Percentiles rank a stretch among this genome's conserved stretches.
Evolutionary conservation across 2,888 invertebrate species (phyloP).

Genomic region (Nesidiocoris tenuis): DNA sequence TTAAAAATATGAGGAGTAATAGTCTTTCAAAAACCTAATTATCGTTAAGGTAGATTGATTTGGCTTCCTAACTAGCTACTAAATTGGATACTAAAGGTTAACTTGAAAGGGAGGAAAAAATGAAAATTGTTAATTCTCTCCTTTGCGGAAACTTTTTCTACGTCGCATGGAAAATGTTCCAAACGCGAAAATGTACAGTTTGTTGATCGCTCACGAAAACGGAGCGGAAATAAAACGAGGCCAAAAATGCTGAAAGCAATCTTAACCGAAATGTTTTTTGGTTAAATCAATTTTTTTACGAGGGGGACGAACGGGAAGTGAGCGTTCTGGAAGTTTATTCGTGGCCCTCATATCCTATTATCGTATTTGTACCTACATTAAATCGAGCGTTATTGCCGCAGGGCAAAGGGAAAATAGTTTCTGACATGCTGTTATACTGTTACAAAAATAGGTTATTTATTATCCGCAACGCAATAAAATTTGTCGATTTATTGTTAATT

Average conservation of each 20-base stretch:
- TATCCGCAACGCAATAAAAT: constrained; percentile 34
- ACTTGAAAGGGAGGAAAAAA: constrained; percentile 14
- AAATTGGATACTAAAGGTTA: not conserved
- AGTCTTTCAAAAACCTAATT: constrained; percentile 45
- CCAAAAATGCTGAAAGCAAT: not conserved
- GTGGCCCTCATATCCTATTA: constrained; percentile 32
- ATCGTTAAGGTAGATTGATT: constrained; percentile 46
- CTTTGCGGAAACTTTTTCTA: constrained; percentile 20
- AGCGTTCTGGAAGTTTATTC: constrained; percentile 19
- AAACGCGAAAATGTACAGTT: not conserved
- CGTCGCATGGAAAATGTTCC: not conserved
- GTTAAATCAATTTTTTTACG: no score
- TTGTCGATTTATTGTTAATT: constrained; percentile 33
- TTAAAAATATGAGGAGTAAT: constrained; percentile 45
- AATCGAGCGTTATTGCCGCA: constrained; percentile 5
- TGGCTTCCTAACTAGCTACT: constrained; percentile 45
- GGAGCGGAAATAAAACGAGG: not conserved
- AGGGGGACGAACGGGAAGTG: no score
- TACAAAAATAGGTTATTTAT: constrained; percentile 28
- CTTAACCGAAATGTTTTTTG: not conserved
- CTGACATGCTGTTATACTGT: constrained; percentile 34
- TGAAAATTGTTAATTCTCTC: constrained; percentile 3
- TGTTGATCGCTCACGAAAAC: not conserved
- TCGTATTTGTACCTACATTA: constrained; percentile 25
- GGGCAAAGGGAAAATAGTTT: constrained; percentile 14